phyloP scores from a whole-genome alignment of 2,888 invertebrate genomes.

The Leptinotarsa juncta region DNA sequence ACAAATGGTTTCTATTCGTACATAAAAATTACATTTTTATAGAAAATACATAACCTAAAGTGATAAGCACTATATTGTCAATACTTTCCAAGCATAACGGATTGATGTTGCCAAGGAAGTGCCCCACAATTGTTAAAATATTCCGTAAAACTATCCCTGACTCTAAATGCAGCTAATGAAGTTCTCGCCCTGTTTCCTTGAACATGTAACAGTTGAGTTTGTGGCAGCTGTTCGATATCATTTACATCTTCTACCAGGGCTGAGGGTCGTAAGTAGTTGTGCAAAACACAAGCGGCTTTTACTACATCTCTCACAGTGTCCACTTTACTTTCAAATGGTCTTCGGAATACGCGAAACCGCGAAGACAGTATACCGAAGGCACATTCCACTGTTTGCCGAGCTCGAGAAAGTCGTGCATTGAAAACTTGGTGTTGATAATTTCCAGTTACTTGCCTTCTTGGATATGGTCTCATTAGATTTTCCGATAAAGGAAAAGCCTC shows the following conservation, averaged over 20 bases:
- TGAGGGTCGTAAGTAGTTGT: conserved; percentile 42
- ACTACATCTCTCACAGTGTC: conserved; percentile 40
- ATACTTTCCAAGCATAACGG: conserved; percentile 12
- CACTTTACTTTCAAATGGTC: conserved; percentile 43
- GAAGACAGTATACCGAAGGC: conserved; percentile 45
- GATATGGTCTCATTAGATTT: conserved; percentile 41
- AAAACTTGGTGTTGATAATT: conserved; percentile 36
- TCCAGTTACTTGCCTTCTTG: conserved; percentile 18
- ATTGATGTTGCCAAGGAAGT: conserved; percentile 17
- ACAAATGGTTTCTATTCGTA: too few species aligned
- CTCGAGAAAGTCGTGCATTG: conserved; percentile 36
- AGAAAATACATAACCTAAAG: too few species aligned
- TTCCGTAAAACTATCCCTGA: conserved; percentile 5
- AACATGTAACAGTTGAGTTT: conserved; percentile 22
- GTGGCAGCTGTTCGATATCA: conserved; percentile 20
- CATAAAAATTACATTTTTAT: too few species aligned
- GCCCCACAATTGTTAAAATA: conserved; percentile 16
- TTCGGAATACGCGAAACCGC: conserved; percentile 34
- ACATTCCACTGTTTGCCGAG: conserved; percentile 35
- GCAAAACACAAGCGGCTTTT: conserved; percentile 44
- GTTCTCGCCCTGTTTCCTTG: not conserved
- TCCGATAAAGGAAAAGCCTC: conserved; percentile 54
- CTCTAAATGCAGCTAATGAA: conserved; percentile 12
- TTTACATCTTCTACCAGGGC: not conserved
- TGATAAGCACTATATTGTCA: not conserved